Evolutionary conservation across 2,888 invertebrate genomes (phyloP), one percentile per base, ranked within the genome.

Genomic region (Agrypnus murinus): DNA sequence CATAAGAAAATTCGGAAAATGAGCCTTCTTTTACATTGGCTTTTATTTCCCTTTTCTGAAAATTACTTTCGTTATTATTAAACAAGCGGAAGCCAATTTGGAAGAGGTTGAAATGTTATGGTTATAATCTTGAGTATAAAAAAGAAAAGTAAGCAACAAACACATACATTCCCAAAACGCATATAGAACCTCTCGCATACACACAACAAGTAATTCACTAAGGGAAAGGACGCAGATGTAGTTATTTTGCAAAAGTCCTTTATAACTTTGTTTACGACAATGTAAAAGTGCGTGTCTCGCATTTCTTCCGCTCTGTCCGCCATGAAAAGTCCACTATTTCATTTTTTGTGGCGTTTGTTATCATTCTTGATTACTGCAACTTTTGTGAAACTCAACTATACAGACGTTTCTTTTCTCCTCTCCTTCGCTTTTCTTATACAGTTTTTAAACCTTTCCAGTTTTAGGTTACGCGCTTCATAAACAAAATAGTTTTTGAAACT

Each of bases 331-430:
- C 17, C 36, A 36, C 55, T 36, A 55, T 55, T 55, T 55, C 55
- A 55, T 60, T 60, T 60, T 60, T 60, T 55, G 55, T 55, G n/a
- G 17, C 55, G 12, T 25, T 17, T 55, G 55, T 36, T 60, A 60
- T 60, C 25, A 60, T 38, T 60, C 45, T 40, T 60, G 43, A 60
- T 60, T 60, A 60, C 38, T 19, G 7, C 57, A 57, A 57, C 38
- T 57, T 36, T 15, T 17, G 38, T 25, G 25, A 25, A 25, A 5
- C 25, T 25, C n/a, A n/a, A n/a, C n/a, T 25, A 25, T 25, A 25
- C 25, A 25, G 25, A 25, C 25, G 25, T 25, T 25, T 25, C 25
- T 25, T 25, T 25, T 5, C 25, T 25, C 5, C 38, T 40, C 10
- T 36, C 17, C 57, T 36, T 17, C 10, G 2, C 36, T 57, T 25